Evolutionary conservation across 2,797 vertebrate species (phyloP), one percentile per base, ranked within the genome.

Genomic region (Cephalopachus bancanus): DNA sequence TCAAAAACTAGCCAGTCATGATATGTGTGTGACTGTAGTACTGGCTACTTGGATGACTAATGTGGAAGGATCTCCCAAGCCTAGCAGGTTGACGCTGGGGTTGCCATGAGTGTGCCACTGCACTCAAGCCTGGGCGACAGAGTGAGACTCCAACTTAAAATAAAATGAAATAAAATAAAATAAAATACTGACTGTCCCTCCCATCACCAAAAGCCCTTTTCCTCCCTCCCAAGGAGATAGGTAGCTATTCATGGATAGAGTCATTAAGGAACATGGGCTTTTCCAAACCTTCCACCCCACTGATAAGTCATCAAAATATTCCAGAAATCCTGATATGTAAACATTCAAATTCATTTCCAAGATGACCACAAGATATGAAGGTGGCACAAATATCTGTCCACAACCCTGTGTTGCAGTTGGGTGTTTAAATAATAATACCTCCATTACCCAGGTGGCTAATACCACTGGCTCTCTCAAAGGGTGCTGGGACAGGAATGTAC

Each of bases 241-340:
- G 24, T 51, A 89, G 33, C n/a, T 53, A 6, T 49, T 95, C 88
- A 44, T 26, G 67, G 33, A 37, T 44, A 84, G 0, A 33, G 49
- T 64, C 62, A 72, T 16, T 69, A 83, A 62, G 71, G 0, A 16
- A 65, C 44, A 1, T 5, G 59, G 30, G 55, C 24, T 62, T 89
- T 89, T 88, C 62, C 49, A 60, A 84, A 81, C 3, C 5, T 75
- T 75, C 62, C 62, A 28, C 20, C 17, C n/a, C 19, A 44, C n/a
- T 28, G 55, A 74, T 71, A 62, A 30, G 24, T 78, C 76, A 79
- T 67, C 30, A 72, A 93, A 80, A 37, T 80, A 72, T 59, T 57
- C 24, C 85, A 76, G 64, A 55, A 94, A 92, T 87, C n/a, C 10
- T 12, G 19, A 11, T 88, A 80, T 80, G 81, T 89, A 86, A 91